phyloP scores from a whole-genome alignment of 2,888 invertebrate species.

The Scrobipalpa atriplicella region DNA sequence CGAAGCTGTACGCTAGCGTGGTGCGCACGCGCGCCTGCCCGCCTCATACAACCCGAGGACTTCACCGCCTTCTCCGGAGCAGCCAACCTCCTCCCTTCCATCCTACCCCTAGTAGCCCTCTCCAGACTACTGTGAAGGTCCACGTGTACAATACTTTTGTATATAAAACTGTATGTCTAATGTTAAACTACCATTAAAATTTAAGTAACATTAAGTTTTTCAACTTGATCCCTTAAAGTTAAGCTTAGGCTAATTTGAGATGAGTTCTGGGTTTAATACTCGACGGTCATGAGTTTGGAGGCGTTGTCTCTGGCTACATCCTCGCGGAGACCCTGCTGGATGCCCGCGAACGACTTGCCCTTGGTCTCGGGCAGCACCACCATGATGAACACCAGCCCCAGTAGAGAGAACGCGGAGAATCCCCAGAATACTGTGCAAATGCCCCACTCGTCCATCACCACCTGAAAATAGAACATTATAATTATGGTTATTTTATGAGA shows the following conservation, averaged over 20 bases:
- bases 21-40: slow-evolving; percentile 73
- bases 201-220: slow-evolving; percentile 75
- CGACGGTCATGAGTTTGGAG: slow-evolving; percentile 74
- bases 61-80: slow-evolving; percentile 73
- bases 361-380: slow-evolving; percentile 86
- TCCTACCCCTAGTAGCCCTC: slow-evolving; percentile 63
- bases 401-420: slow-evolving; percentile 82
- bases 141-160: slow-evolving; percentile 61
- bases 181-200: slow-evolving; percentile 70
- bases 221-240: slow-evolving; percentile 76
- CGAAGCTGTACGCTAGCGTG: slow-evolving; percentile 80
- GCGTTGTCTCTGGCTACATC: slow-evolving; percentile 76
- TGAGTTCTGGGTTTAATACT: slow-evolving; percentile 63
- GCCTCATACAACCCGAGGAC: slow-evolving; percentile 72
- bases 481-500: neutral
- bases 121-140: slow-evolving; percentile 65
- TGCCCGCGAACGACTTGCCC: slow-evolving; percentile 86
- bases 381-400: slow-evolving; percentile 84
- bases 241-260: slow-evolving; percentile 66
- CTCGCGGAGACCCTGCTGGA: slow-evolving; percentile 84
- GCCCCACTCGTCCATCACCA: slow-evolving; percentile 81
- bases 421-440: slow-evolving; percentile 86
- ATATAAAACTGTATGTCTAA: slow-evolving; percentile 66
- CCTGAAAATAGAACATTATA: slow-evolving; percentile 71
- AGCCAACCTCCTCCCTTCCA: slow-evolving; percentile 54